Conservation (phyloP, 2,888 invertebrate species). For the Anodontia alba region DNA sequence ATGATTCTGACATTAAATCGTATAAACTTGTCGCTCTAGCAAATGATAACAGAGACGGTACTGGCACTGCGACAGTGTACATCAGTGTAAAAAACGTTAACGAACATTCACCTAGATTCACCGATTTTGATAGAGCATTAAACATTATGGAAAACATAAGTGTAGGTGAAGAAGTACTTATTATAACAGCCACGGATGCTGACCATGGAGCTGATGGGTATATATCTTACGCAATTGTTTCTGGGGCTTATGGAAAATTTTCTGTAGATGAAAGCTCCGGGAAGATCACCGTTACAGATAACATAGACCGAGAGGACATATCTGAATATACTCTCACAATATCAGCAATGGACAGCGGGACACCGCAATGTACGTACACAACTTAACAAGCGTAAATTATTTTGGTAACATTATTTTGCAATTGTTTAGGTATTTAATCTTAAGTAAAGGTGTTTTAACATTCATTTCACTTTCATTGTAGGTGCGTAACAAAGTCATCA, state of each 20-base stretch:
- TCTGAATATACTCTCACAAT: conserved; percentile 58
- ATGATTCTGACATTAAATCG: conserved; percentile 67
- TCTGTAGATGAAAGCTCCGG: conserved; percentile 65
- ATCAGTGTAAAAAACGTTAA: conserved; percentile 65
- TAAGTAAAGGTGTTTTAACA: too few relatives aligned
- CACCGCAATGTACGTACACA: conserved; percentile 37
- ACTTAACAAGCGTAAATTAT: too few relatives aligned
- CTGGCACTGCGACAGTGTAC: conserved; percentile 59
- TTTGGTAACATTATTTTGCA: too few relatives aligned
- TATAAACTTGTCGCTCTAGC: conserved; percentile 93
- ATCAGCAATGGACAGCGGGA: conserved; percentile 62
- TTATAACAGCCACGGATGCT: conserved; percentile 68
- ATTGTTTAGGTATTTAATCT: too few relatives aligned
- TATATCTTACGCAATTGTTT: conserved; percentile 66
- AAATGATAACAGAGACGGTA: conserved; percentile 85
- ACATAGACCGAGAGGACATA: conserved; percentile 69
- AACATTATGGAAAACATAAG: conserved; percentile 62
- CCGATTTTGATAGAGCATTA: conserved; percentile 38
- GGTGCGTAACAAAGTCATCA: too few relatives aligned
- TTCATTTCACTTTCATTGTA: too few relatives aligned
- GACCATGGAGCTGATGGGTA: conserved; percentile 70
- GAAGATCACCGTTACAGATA: conserved; percentile 51
- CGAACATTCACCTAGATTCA: conserved; percentile 66
- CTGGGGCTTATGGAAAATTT: conserved; percentile 66
- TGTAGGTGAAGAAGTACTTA: conserved; percentile 55